Conservation (phyloP, 1,140 invertebrate species). For the Lucilia cuprina region DNA sequence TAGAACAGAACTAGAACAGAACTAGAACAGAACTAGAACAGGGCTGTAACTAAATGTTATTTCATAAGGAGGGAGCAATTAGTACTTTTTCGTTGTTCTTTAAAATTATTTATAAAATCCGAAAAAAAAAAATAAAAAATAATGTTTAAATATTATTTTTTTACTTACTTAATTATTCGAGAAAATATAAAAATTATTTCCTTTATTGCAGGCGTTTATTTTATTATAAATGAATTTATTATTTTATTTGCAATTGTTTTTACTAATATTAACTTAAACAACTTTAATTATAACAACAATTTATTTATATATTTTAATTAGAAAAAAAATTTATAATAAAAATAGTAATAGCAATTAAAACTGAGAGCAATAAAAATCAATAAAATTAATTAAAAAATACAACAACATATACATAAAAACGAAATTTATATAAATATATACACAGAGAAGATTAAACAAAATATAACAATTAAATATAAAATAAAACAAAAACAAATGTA, state of each 20-base stretch:
- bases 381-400: not conserved
- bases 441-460: not conserved
- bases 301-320: not conserved
- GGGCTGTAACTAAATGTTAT: too few species aligned
- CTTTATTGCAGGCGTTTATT: not conserved
- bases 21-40: too few species aligned
- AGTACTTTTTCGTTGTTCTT: too few species aligned
- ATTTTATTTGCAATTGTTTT: not conserved
- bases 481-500: not conserved
- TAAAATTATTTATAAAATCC: not conserved
- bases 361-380: not conserved
- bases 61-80: too few species aligned
- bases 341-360: not conserved
- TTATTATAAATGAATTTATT: not conserved
- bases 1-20: too few species aligned
- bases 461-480: not conserved
- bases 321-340: not conserved
- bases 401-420: not conserved
- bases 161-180: not conserved
- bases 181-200: too few species aligned
- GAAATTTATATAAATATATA: not conserved
- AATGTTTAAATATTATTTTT: not conserved
- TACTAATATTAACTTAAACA: slow-evolving; percentile 18
- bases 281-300: slow-evolving; percentile 23
- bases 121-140: not conserved